phyloP scores from a whole-genome alignment of 1,140 invertebrate species.

The Cyclargus thomasi region DNA sequence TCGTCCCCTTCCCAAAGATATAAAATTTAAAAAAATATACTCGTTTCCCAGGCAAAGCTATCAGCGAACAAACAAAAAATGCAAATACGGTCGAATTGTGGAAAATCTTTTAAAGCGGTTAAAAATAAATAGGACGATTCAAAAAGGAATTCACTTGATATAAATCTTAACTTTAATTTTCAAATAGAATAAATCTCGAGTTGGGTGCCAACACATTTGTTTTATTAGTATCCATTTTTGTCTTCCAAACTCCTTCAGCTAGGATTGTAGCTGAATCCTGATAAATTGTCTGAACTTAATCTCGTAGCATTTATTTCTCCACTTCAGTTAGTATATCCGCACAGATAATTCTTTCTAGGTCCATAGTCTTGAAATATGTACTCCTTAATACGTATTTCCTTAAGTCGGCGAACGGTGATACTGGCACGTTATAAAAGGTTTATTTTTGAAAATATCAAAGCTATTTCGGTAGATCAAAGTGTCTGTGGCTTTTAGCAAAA shows the following conservation, averaged over 20 bases:
- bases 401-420: not conserved
- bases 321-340: not conserved
- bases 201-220: not conserved
- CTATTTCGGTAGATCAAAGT: not conserved
- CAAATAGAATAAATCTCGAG: not conserved
- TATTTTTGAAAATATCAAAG: not conserved
- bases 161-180: constrained; percentile 8
- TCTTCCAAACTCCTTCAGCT: not conserved
- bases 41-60: too few relatives aligned
- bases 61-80: too few relatives aligned
- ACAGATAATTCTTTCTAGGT: not conserved
- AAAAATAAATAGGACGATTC: not conserved
- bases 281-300: constrained; percentile 10
- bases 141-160: constrained; percentile 5
- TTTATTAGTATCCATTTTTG: constrained; percentile 7
- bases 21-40: too few relatives aligned
- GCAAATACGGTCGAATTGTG: too few relatives aligned
- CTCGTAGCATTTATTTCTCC: not conserved
- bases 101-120: too few relatives aligned
- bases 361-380: constrained; percentile 1
- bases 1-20: too few relatives aligned
- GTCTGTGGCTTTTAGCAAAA: not conserved
- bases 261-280: constrained; percentile 9
- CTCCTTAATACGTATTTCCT: not conserved
- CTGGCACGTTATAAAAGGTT: not conserved